These are phyloP conservation scores for Oceanodroma tethys DNA, from an alignment of 2,113 vertebrate species.

Conservation along the genomic window DNA sequence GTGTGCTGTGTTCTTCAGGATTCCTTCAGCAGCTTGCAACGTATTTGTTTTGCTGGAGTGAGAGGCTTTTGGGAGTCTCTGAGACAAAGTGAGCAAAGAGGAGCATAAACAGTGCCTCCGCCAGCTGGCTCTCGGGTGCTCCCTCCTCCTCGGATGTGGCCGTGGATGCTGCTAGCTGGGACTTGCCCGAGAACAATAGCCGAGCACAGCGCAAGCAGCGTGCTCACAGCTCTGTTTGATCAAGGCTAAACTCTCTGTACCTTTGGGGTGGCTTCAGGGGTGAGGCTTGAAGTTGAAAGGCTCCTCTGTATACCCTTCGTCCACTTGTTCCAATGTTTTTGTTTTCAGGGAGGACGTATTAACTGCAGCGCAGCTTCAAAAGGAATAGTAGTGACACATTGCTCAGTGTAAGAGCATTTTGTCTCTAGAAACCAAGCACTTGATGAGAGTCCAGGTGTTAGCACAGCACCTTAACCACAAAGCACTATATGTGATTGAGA, in stretches of 20 bases:
- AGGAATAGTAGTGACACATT: rapidly evolving
- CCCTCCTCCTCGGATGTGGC: not conserved
- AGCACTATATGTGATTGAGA: not conserved
- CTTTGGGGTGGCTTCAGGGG: not conserved
- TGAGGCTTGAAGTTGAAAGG: not conserved
- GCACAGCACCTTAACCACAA: not conserved
- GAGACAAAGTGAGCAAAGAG: not conserved
- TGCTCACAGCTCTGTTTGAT: not conserved
- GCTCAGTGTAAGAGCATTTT: not conserved
- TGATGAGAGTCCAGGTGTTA: not conserved
- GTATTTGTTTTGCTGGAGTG: not conserved
- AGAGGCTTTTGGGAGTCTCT: not conserved
- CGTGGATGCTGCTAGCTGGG: not conserved
- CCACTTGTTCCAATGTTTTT: not conserved
- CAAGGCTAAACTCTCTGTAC: not conserved
- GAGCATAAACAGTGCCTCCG: not conserved
- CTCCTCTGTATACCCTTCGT: not conserved
- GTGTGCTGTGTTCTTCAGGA: not conserved
- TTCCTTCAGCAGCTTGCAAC: not conserved
- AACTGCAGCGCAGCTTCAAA: not conserved
- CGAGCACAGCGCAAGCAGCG: rapidly evolving
- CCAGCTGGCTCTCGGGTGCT: not conserved
- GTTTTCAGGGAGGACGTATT: not conserved
- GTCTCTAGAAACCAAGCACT: not conserved
- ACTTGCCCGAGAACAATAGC: not conserved